These are phyloP conservation scores for Clamator glandarius DNA, from an alignment of 2,797 vertebrate genomes.

Conservation along the genomic window DNA sequence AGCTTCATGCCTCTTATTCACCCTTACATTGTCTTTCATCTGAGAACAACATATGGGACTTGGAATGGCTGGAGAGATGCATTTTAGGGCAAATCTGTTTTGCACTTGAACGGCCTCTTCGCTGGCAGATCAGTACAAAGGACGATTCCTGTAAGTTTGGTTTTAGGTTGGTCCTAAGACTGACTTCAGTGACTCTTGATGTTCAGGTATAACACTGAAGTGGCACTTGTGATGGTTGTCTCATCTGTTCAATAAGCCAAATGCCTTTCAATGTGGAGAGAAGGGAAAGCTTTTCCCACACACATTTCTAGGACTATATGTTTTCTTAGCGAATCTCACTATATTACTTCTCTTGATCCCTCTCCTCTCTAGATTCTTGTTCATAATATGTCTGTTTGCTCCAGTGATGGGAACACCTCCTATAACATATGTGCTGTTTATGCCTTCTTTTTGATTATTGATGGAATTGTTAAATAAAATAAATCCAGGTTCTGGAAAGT, in stretches of 20 bases:
- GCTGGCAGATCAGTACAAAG: background rate
- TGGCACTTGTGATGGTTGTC: background rate
- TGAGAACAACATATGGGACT: background rate
- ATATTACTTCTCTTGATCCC: background rate
- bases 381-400: background rate
- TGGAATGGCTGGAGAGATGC: background rate
- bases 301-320: background rate
- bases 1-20: background rate
- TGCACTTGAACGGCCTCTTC: background rate
- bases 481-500: slow-evolving; percentile 5
- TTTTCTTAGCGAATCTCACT: background rate
- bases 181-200: background rate
- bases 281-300: background rate
- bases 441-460: slow-evolving; percentile 4
- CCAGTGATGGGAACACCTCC: background rate
- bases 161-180: background rate
- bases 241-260: background rate
- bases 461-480: slow-evolving; percentile 21
- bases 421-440: slow-evolving; percentile 9
- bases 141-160: background rate
- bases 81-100: background rate
- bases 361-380: background rate
- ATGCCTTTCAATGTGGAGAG: background rate
- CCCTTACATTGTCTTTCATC: background rate
- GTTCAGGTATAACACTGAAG: background rate